Evolutionary conservation across 2,113 vertebrate genomes (phyloP).

Genomic region (Zootoca vivipara): DNA sequence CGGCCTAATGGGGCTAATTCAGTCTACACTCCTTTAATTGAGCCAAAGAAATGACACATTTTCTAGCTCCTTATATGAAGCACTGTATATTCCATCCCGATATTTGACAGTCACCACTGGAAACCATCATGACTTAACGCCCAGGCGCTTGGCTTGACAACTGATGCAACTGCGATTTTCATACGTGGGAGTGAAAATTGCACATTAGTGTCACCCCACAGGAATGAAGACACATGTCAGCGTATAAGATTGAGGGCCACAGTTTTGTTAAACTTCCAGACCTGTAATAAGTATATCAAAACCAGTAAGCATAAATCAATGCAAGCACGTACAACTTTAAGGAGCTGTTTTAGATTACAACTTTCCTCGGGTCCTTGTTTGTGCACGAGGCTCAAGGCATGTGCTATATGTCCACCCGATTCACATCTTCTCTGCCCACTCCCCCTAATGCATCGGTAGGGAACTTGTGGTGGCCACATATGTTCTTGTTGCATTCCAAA

Average conservation of each 20-base stretch:
- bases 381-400: no score
- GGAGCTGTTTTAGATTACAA: no score
- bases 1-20: not conserved
- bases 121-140: not conserved
- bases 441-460: no score
- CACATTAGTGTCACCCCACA: not conserved
- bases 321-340: no score
- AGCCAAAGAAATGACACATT: not conserved
- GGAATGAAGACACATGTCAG: not conserved
- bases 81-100: not conserved
- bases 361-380: no score
- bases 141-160: not conserved
- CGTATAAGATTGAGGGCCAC: no score
- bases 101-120: not conserved
- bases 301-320: no score
- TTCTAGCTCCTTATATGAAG: not conserved
- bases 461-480: no score
- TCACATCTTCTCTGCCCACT: no score
- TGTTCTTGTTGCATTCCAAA: no score
- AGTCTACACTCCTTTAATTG: not conserved
- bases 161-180: not conserved
- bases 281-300: no score
- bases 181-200: not conserved
- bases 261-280: not conserved
- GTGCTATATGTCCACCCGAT: no score